These are phyloP conservation scores for Bufo bufo DNA, from an alignment of 2,113 vertebrate genomes.

Conservation along the genomic window DNA sequence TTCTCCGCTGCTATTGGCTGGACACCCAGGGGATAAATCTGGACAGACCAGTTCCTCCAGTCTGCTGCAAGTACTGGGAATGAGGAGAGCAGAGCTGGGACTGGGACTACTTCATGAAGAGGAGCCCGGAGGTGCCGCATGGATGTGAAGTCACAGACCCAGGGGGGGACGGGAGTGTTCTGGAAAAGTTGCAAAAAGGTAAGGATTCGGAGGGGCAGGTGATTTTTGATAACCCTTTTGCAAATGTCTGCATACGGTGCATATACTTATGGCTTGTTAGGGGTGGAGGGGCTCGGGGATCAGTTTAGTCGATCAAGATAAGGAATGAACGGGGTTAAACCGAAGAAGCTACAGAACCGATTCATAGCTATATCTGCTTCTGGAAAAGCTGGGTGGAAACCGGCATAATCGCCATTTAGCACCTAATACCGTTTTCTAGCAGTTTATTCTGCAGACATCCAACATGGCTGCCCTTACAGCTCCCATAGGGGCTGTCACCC, in stretches of 20 bases:
- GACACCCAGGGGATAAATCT: neutral
- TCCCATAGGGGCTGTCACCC: neutral
- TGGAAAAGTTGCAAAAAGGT: neutral
- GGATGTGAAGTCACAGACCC: neutral
- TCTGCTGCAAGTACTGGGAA: neutral
- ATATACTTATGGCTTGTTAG: neutral
- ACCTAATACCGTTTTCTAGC: too few relatives aligned
- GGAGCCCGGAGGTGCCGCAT: neutral
- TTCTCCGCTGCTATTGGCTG: neutral
- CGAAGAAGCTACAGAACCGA: too few relatives aligned
- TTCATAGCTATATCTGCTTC: neutral
- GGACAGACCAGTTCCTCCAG: constrained; percentile 23
- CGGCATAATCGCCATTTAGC: too few relatives aligned
- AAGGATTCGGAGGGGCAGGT: neutral
- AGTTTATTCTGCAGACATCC: too few relatives aligned
- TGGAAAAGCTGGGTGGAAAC: neutral
- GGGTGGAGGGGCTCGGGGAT: neutral
- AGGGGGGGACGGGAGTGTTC: neutral
- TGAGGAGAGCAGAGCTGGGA: neutral
- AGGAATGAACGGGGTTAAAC: too few relatives aligned
- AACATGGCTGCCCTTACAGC: too few relatives aligned
- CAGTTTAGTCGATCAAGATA: too few relatives aligned
- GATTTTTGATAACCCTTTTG: neutral
- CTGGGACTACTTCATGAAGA: neutral
- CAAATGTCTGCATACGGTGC: too few relatives aligned